A percentile compares a stretch with the other conserved stretches of the same genome.
phyloP scores from a whole-genome alignment of 2,888 invertebrate species.

The Phyllotreta striolata region DNA sequence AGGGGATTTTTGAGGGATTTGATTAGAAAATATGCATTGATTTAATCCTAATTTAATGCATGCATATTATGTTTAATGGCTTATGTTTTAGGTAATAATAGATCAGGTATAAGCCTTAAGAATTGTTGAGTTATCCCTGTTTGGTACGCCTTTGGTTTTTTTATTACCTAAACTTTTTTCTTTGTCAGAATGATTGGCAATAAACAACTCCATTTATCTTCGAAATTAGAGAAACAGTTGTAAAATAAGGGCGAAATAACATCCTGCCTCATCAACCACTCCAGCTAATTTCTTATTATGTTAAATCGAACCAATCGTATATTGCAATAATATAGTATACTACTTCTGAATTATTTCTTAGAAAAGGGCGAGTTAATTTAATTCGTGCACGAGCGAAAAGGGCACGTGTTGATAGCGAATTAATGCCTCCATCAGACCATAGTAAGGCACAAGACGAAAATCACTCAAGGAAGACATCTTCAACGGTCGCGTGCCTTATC shows the following conservation, averaged over 20 bases:
- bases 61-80: too few relatives aligned
- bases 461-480: conserved; percentile 58
- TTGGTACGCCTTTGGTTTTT: neutral
- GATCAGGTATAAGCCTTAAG: too few relatives aligned
- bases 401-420: conserved; percentile 30
- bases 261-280: neutral
- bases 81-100: too few relatives aligned
- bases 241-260: neutral
- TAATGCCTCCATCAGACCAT: conserved; percentile 53
- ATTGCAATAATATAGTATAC: too few relatives aligned
- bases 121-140: too few relatives aligned
- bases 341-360: too few relatives aligned
- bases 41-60: too few relatives aligned
- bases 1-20: too few relatives aligned
- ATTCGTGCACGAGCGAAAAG: conserved; percentile 1
- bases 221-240: conserved; percentile 15
- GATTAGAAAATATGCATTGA: too few relatives aligned
- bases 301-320: too few relatives aligned
- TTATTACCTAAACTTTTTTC: neutral
- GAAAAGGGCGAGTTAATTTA: neutral
- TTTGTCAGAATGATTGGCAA: conserved; percentile 18
- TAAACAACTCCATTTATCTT: conserved; percentile 13
- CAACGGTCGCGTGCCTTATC: conserved; percentile 59
- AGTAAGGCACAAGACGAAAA: conserved; percentile 52
- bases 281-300: neutral